phyloP scores from a whole-genome alignment of 2,797 vertebrate species.

The Pseudochaenichthys georgianus region DNA sequence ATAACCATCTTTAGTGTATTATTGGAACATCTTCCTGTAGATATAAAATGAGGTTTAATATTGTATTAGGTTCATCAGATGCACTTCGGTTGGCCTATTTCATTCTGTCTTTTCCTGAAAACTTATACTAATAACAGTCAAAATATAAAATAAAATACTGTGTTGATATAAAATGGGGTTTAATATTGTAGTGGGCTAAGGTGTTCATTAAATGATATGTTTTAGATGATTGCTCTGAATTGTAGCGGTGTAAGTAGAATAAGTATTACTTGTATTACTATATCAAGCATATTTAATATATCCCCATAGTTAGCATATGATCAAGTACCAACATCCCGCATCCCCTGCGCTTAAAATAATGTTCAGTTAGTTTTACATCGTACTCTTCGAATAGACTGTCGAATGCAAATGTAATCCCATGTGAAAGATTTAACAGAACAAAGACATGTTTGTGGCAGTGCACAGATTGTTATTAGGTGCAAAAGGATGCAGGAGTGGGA shows the following conservation, averaged over 20 bases:
- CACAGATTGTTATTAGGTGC: conserved; percentile 74
- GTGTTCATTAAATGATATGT: not conserved
- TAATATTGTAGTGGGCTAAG: too few species aligned
- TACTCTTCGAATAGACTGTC: conserved; percentile 24
- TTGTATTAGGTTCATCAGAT: not conserved
- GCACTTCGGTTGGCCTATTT: too few species aligned
- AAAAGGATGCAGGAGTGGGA: conserved; percentile 53
- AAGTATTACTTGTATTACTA: conserved; percentile 10
- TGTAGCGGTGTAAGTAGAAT: not conserved
- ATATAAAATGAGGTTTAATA: too few species aligned
- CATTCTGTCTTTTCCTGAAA: too few species aligned
- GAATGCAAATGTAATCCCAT: conserved; percentile 13
- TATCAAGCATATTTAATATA: conserved; percentile 31
- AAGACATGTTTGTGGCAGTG: conserved; percentile 49
- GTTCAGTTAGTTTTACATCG: conserved; percentile 5
- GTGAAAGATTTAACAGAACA: conserved; percentile 14
- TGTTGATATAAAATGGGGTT: too few species aligned
- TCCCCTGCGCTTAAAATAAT: conserved; percentile 32
- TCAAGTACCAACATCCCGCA: conserved; percentile 19
- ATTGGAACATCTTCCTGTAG: not conserved
- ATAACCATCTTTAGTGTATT: not conserved
- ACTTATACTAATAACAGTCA: too few species aligned
- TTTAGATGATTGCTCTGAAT: not conserved
- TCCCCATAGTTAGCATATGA: conserved; percentile 24
- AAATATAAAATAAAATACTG: too few species aligned